Conservation (phyloP, 2,888 invertebrate species). For the Pandemis corylana region DNA sequence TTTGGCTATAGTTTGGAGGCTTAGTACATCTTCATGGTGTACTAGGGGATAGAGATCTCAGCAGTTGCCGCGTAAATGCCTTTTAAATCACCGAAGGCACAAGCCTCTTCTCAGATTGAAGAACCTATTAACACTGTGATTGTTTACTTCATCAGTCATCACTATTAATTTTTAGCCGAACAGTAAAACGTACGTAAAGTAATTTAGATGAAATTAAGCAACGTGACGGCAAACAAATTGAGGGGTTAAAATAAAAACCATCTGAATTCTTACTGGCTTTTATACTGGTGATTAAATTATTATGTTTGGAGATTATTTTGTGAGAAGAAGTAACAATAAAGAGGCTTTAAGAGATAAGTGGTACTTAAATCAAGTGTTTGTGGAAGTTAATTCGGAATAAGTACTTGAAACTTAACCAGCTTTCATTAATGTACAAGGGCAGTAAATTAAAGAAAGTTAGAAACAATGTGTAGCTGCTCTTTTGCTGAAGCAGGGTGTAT, state of each 20-base stretch:
- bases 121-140: not conserved
- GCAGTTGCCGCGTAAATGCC: no score
- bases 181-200: no score
- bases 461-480: not conserved
- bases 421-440: not conserved
- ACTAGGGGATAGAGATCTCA: no score
- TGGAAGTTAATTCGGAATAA: slow-evolving; percentile 23
- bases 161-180: slow-evolving; percentile 11
- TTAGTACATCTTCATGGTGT: no score
- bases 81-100: no score
- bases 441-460: slow-evolving; percentile 7
- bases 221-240: slow-evolving; percentile 28
- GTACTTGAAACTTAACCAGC: slow-evolving; percentile 18
- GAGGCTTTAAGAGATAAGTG: slow-evolving; percentile 13
- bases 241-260: slow-evolving; percentile 19
- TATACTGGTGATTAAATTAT: slow-evolving; percentile 24
- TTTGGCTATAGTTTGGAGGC: no score
- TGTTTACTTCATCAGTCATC: not conserved
- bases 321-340: slow-evolving; percentile 10
- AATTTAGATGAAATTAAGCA: no score
- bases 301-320: slow-evolving; percentile 2
- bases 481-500: no score
- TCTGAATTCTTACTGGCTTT: slow-evolving; percentile 12
- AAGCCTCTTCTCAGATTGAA: no score
- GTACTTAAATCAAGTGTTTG: slow-evolving; percentile 21